Evolutionary conservation across 2,888 invertebrate genomes (phyloP), one percentile per base, ranked within the genome.

Genomic region (Actias luna): DNA sequence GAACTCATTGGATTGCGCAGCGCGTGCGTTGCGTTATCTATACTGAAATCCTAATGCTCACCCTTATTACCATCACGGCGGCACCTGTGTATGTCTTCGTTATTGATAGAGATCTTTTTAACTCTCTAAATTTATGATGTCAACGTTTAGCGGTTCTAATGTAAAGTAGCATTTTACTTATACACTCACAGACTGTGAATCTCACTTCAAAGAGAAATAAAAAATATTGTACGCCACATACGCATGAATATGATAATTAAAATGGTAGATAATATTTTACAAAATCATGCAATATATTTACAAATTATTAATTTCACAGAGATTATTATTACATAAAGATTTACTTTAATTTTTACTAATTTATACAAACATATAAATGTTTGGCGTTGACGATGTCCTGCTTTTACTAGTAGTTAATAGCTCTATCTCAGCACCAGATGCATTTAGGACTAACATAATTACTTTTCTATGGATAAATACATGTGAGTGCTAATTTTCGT

Each of bases 1-100:
- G 80, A 80, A 73, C 85, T 91, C 90, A 89, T 92, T 92, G 87
- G 82, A 60, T 87, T 92, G 87, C 93, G 80, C 68, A 80, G 82
- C 91, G 89, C 92, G 93, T 88, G 81, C 87, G 80, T 73, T 76
- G 76, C 80, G 83, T 81, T 84, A 82, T 77, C 79, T 81, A 78
- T 80, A 72, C 67, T 73, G 71, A 71, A 61, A 61, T 73, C 71
- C 74, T 78, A 55, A 55, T 55, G 55, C 29, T 16, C 14, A 16
- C 29, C 55, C 29, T 55, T 60, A 55, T 29, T 55, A 29, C 55
- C 55, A 29, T 29, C 55, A 55, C 55, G 29, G 55, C 55, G 14
- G 12, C 12, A 52, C 27, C 55, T 27, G 55, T 55, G 8, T 55
- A 55, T n/a, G 10, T 55, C 55, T 55, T 22, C n/a, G 29, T 55